Evolutionary conservation across 2,113 vertebrate species (phyloP).

Genomic region (Macquaria ambigua): DNA sequence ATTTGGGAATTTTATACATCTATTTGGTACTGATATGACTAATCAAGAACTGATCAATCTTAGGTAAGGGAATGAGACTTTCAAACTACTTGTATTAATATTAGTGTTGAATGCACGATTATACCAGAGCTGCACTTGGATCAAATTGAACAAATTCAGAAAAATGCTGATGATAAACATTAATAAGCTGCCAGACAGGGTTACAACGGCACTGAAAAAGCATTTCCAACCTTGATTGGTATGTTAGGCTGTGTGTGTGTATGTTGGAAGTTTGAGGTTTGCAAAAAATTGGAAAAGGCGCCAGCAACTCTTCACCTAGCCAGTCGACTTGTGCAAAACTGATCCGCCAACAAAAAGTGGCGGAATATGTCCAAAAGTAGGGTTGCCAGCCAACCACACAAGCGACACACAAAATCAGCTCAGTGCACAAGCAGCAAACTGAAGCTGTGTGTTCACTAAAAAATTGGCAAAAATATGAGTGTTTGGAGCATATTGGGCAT

Average conservation of each 20-base stretch:
- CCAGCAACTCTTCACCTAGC: slow-evolving; percentile 14
- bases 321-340: slow-evolving; percentile 18
- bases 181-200: neutral
- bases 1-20: neutral
- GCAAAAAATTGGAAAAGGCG: neutral
- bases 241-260: neutral
- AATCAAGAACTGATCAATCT: neutral
- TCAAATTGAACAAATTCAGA: neutral
- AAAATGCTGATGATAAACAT: neutral
- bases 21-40: neutral
- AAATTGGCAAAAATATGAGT: neutral
- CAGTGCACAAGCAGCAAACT: slow-evolving; percentile 3
- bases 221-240: neutral
- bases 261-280: neutral
- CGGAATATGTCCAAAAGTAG: neutral
- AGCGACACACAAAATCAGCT: neutral
- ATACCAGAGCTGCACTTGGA: neutral
- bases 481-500: neutral
- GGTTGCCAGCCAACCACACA: neutral
- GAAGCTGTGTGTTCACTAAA: slow-evolving; percentile 22
- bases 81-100: neutral
- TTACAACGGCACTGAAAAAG: fast-evolving
- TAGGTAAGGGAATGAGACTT: neutral
- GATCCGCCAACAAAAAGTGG: neutral
- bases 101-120: slow-evolving; percentile 1